A percentile compares a stretch with the other conserved stretches of the same genome.
phyloP scores from a whole-genome alignment of 92 coral and sea anemone species.

The Porites evermanni region DNA sequence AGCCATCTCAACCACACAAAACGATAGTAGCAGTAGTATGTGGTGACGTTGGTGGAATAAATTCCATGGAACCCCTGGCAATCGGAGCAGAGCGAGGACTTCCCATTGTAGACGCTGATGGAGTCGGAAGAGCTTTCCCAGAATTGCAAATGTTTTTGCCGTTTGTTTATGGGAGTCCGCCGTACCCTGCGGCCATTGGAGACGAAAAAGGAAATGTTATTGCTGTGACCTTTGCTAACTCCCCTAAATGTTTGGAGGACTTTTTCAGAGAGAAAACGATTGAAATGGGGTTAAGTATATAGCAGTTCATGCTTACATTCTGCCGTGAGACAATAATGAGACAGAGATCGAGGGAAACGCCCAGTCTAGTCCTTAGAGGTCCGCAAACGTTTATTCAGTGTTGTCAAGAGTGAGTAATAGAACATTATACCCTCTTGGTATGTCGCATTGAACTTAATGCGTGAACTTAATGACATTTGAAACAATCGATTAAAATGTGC shows the following conservation, averaged over 20 bases:
- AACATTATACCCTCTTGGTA: too few species aligned
- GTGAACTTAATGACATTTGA: too few species aligned
- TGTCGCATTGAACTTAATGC: too few species aligned
- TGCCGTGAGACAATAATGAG: too few species aligned
- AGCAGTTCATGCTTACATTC: too few species aligned
- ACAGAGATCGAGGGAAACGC: too few species aligned
- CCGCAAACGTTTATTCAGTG: too few species aligned
- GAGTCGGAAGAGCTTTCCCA: conserved; percentile 98
- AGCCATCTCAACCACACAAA: conserved; percentile 15
- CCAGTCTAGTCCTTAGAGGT: too few species aligned
- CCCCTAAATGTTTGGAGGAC: conserved; percentile 76
- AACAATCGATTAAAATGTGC: too few species aligned
- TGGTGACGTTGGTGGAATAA: conserved; percentile 86
- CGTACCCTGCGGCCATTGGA: conserved; percentile 75
- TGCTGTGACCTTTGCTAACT: conserved; percentile 60
- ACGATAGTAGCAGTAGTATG: conserved; percentile 67
- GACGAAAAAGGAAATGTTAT: conserved; percentile 69
- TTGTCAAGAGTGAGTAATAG: too few species aligned
- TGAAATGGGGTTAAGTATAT: conserved; percentile 64
- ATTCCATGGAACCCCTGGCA: conserved; percentile 83
- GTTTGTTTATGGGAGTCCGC: conserved; percentile 70
- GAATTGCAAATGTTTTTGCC: conserved; percentile 90
- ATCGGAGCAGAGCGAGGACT: conserved; percentile 78
- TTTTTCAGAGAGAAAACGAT: conserved; percentile 69
- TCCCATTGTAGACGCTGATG: conserved; percentile 96